phyloP scores from a whole-genome alignment of 2,888 invertebrate genomes.

The Helleia helle region DNA sequence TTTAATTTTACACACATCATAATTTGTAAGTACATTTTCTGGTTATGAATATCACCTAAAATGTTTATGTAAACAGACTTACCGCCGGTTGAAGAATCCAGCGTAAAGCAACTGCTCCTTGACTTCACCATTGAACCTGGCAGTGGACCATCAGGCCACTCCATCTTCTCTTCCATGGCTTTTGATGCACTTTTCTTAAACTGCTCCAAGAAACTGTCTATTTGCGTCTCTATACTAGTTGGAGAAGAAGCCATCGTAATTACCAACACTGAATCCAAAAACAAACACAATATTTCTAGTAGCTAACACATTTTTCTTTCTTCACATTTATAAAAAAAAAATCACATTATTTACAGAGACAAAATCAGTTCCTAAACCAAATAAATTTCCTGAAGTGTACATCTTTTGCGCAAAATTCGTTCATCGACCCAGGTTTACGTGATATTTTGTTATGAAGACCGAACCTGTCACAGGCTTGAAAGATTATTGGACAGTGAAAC shows the following conservation, averaged over 20 bases:
- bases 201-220: conserved; percentile 88
- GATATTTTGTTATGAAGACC: conserved; percentile 46
- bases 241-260: conserved; percentile 77
- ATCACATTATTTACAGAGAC: background rate
- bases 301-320: conserved; percentile 41
- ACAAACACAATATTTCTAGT: conserved; percentile 57
- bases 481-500: conserved; percentile 43
- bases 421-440: conserved; percentile 45
- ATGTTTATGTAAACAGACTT: conserved; percentile 8
- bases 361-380: conserved; percentile 4
- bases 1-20: no score
- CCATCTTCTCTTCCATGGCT: conserved; percentile 79
- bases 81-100: conserved; percentile 55
- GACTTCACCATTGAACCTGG: conserved; percentile 62
- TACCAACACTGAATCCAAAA: conserved; percentile 55
- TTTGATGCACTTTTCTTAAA: conserved; percentile 86
- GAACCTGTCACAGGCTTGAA: conserved; percentile 46
- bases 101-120: conserved; percentile 64
- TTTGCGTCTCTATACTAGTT: conserved; percentile 85
- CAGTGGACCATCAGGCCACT: conserved; percentile 66
- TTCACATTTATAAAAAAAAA: conserved; percentile 19
- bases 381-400: conserved; percentile 33
- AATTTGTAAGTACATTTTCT: no score
- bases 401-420: conserved; percentile 39
- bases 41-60: no score